A percentile compares a stretch with the other conserved stretches of the same genome.
These are phyloP conservation scores for Nowickia ferox DNA, from an alignment of 2,888 invertebrate species.

Conservation along the genomic window DNA sequence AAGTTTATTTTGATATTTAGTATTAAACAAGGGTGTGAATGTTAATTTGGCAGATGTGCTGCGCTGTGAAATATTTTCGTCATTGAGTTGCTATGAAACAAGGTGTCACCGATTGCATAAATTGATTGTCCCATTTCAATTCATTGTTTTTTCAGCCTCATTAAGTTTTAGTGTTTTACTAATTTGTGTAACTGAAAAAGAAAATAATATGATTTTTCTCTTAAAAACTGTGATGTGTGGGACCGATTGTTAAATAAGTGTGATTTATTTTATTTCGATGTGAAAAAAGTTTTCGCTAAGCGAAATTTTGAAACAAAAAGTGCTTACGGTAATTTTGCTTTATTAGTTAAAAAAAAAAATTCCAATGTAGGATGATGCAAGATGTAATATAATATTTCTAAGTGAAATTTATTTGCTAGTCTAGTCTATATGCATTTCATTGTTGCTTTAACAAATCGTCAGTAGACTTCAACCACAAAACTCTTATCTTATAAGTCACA, in stretches of 20 bases:
- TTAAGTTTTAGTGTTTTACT: slow-evolving; percentile 9
- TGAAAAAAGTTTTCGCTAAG: background rate
- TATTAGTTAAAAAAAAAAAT: too few species aligned
- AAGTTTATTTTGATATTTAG: background rate
- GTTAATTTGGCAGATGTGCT: slow-evolving; percentile 8
- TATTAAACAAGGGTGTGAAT: slow-evolving; percentile 31
- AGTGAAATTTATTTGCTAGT: too few species aligned
- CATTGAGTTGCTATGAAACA: background rate
- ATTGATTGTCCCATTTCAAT: background rate
- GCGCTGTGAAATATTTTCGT: slow-evolving; percentile 19
- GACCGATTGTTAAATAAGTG: background rate
- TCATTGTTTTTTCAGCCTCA: background rate
- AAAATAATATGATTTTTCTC: background rate
- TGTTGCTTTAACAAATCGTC: too few species aligned
- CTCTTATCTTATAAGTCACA: too few species aligned
- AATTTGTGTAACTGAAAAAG: slow-evolving; percentile 22
- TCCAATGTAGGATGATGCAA: too few species aligned
- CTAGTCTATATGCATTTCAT: too few species aligned
- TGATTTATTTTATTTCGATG: background rate
- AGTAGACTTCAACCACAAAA: too few species aligned
- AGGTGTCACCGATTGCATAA: slow-evolving; percentile 2
- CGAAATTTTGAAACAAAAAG: too few species aligned
- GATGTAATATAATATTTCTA: too few species aligned
- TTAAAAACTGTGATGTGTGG: background rate
- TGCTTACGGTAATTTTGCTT: too few species aligned